Conservation (phyloP, 2,113 vertebrate genomes). For the Nothoprocta perdicaria region DNA sequence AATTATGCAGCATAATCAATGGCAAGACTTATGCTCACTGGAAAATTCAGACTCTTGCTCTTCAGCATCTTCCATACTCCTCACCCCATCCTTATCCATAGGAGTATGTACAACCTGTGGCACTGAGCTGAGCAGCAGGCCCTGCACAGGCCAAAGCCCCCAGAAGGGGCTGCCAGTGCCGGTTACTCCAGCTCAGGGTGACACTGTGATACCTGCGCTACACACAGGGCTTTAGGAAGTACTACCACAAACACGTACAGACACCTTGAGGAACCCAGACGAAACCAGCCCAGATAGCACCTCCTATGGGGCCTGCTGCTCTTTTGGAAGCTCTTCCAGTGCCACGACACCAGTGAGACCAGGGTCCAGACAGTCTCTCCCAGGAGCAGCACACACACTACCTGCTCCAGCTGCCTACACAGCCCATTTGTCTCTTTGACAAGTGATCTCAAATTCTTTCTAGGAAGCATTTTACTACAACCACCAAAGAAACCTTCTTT, state of each 20-base stretch:
- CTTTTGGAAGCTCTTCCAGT: neutral
- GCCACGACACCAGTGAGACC: rapidly evolving
- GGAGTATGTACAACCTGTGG: neutral
- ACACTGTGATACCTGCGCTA: neutral
- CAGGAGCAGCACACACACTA: neutral
- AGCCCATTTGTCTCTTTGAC: neutral
- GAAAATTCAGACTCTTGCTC: neutral
- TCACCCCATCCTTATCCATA: neutral
- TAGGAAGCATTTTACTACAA: slow-evolving; percentile 40
- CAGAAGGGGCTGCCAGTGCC: neutral
- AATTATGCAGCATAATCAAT: neutral
- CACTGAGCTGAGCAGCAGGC: rapidly evolving
- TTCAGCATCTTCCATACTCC: neutral
- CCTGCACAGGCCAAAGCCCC: neutral
- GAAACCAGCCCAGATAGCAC: neutral
- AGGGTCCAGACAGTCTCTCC: rapidly evolving
- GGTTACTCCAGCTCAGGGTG: neutral
- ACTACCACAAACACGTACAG: neutral
- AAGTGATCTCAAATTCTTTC: slow-evolving; percentile 11
- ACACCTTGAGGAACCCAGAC: neutral
- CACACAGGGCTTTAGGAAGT: neutral
- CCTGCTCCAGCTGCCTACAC: slow-evolving; percentile 6
- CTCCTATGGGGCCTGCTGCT: rapidly evolving
- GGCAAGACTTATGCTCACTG: neutral
- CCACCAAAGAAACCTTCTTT: neutral